These are phyloP conservation scores for Holothuria scabra DNA, from an alignment of 53 echinoderm and acorn worm genomes.

Conservation along the genomic window DNA sequence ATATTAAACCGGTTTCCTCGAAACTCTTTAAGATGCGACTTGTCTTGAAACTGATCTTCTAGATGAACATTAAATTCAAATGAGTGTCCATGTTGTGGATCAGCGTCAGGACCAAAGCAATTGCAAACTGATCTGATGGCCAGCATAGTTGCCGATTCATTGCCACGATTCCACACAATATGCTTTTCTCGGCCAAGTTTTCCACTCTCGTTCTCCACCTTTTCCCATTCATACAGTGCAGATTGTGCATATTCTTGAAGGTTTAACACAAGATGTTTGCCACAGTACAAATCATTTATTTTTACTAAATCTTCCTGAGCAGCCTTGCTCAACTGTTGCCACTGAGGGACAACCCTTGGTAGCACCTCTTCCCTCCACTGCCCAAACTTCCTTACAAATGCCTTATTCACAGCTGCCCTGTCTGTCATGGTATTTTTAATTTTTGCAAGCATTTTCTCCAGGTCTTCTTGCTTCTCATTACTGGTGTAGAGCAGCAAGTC, in stretches of 20 bases:
- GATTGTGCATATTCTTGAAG: slow-evolving; percentile 44
- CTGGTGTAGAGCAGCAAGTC: not conserved
- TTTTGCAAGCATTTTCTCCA: slow-evolving; percentile 17
- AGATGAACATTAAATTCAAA: slow-evolving; percentile 64
- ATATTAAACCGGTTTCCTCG: slow-evolving; percentile 68
- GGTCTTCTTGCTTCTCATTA: not conserved
- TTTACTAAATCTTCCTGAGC: not conserved
- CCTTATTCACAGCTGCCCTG: slow-evolving; percentile 29
- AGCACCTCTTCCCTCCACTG: not conserved
- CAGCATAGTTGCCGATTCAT: slow-evolving; percentile 52
- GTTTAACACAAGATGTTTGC: slow-evolving; percentile 37
- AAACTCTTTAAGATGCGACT: slow-evolving; percentile 54
- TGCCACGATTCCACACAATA: slow-evolving; percentile 6
- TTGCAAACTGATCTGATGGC: slow-evolving; percentile 53
- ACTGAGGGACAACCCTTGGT: slow-evolving; percentile 1
- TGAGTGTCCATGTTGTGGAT: slow-evolving; percentile 55
- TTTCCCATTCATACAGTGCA: slow-evolving; percentile 40
- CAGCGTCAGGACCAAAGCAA: slow-evolving; percentile 59
- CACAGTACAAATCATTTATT: slow-evolving; percentile 37
- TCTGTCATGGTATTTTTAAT: slow-evolving; percentile 35
- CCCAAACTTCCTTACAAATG: slow-evolving; percentile 22
- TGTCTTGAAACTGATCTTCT: slow-evolving; percentile 47
- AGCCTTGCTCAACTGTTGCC: not conserved
- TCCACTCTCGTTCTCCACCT: not conserved
- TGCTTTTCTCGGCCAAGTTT: slow-evolving; percentile 35